Conservation (phyloP, 2,888 invertebrate genomes). For the Apamea monoglypha region DNA sequence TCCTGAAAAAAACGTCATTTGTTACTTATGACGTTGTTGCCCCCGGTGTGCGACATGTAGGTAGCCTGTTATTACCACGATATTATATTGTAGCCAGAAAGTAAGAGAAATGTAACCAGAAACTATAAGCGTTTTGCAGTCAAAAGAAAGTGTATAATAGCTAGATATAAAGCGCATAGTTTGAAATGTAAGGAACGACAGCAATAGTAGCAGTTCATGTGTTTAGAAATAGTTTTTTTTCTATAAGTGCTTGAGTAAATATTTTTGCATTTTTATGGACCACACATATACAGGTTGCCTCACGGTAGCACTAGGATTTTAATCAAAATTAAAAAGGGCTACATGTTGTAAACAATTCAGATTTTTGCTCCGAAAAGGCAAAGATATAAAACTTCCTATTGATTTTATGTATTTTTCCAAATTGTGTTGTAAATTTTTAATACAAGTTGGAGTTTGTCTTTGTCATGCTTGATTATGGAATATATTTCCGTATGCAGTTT, state of each 20-base stretch:
- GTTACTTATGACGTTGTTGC: no score
- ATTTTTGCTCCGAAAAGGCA: neutral
- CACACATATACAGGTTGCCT: conserved; percentile 14
- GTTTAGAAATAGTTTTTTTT: neutral
- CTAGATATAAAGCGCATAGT: conserved; percentile 23
- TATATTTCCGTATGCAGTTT: neutral
- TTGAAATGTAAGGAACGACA: neutral
- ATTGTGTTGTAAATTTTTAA: neutral
- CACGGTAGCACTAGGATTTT: neutral
- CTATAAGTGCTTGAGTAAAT: neutral
- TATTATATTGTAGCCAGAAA: conserved; percentile 21
- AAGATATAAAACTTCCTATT: neutral
- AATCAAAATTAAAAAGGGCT: neutral
- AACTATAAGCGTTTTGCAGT: conserved; percentile 20
- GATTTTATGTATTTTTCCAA: neutral
- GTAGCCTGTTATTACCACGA: conserved; percentile 50
- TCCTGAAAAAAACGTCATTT: no score
- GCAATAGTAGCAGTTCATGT: conserved; percentile 1
- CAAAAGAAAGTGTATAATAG: conserved; percentile 15
- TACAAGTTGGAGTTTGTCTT: neutral
- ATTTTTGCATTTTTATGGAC: neutral
- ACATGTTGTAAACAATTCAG: neutral
- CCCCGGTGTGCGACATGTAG: no score
- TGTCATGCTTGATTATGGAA: neutral
- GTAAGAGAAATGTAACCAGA: neutral